These are phyloP conservation scores for Sinohyriopsis cumingii DNA, from an alignment of 2,888 invertebrate species.

Conservation along the genomic window DNA sequence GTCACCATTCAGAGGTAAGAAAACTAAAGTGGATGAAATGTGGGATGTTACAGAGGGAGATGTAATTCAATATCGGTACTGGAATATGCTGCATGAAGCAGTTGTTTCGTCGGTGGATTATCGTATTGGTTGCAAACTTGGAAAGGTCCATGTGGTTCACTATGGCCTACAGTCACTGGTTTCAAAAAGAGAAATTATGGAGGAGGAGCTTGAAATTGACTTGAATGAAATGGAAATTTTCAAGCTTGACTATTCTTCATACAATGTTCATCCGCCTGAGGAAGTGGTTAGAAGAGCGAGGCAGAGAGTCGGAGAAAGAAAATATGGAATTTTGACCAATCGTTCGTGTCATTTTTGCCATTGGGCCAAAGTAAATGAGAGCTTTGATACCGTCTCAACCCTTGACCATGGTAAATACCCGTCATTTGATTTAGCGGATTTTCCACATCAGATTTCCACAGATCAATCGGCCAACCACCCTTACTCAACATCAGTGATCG, in stretches of 20 bases:
- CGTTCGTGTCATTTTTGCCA: slow-evolving; percentile 25
- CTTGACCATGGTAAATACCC: not conserved
- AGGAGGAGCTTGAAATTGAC: slow-evolving; percentile 12
- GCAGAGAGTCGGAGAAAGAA: slow-evolving; percentile 20
- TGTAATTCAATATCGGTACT: slow-evolving; percentile 14
- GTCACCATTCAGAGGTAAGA: slow-evolving; percentile 19
- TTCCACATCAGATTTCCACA: too few relatives aligned
- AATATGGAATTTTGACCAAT: slow-evolving; percentile 16
- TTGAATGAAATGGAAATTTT: slow-evolving; percentile 6
- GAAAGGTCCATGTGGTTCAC: slow-evolving; percentile 11
- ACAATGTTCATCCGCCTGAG: slow-evolving; percentile 15
- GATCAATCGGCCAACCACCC: too few relatives aligned
- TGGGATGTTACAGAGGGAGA: slow-evolving; percentile 12
- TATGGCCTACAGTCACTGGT: slow-evolving; percentile 16
- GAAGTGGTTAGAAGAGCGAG: slow-evolving; percentile 15
- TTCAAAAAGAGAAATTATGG: slow-evolving; percentile 10
- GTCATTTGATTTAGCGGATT: too few relatives aligned
- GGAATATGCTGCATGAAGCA: slow-evolving; percentile 11
- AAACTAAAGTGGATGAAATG: slow-evolving; percentile 6
- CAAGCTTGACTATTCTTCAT: slow-evolving; percentile 10
- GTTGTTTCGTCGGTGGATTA: slow-evolving; percentile 11
- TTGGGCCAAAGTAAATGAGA: slow-evolving; percentile 24
- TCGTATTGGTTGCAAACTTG: slow-evolving; percentile 5
- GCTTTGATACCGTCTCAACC: not conserved
- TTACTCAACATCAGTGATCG: slow-evolving; percentile 1